These are phyloP conservation scores for Vanacampus margaritifer DNA, from an alignment of 2,113 vertebrate genomes.

Conservation along the genomic window DNA sequence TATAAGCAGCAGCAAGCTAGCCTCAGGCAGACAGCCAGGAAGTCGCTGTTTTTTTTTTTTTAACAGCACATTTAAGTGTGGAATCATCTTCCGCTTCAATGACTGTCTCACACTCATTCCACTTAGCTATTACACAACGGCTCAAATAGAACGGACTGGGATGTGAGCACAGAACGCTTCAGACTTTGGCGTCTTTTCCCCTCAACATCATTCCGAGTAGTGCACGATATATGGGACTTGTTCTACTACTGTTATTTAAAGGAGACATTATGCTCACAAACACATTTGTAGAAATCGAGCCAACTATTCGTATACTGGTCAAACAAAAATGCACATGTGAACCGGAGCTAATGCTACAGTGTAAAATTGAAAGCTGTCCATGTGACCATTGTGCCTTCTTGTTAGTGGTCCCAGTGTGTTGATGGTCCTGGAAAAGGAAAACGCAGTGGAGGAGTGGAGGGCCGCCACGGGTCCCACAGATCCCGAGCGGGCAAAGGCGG, in stretches of 20 bases:
- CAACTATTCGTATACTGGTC: too few relatives aligned
- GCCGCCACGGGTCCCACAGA: constrained; percentile 78
- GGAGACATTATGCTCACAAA: too few relatives aligned
- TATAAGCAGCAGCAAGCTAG: constrained; percentile 34
- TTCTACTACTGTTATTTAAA: not conserved
- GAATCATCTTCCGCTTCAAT: constrained; percentile 43
- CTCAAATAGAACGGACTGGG: constrained; percentile 14
- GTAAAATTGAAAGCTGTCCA: too few relatives aligned
- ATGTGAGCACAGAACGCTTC: constrained; percentile 21
- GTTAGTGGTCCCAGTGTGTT: constrained; percentile 75
- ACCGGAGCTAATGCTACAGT: too few relatives aligned
- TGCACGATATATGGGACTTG: not conserved
- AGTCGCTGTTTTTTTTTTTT: constrained; percentile 38
- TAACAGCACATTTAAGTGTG: constrained; percentile 31
- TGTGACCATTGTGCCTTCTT: not conserved
- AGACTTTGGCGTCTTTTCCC: constrained; percentile 20
- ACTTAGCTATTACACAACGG: constrained; percentile 39
- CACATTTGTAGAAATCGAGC: too few relatives aligned
- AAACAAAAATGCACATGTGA: too few relatives aligned
- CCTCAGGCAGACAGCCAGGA: constrained; percentile 27
- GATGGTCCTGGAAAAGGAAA: constrained; percentile 78
- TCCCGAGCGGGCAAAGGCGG: constrained; percentile 69
- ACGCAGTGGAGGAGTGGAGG: constrained; percentile 81
- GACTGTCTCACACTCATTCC: constrained; percentile 12
- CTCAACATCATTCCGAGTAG: not conserved